A percentile compares a stretch with the other conserved stretches of the same genome.
Conservation (phyloP, 2,888 invertebrate genomes). For the Drosophila aldrichi region DNA sequence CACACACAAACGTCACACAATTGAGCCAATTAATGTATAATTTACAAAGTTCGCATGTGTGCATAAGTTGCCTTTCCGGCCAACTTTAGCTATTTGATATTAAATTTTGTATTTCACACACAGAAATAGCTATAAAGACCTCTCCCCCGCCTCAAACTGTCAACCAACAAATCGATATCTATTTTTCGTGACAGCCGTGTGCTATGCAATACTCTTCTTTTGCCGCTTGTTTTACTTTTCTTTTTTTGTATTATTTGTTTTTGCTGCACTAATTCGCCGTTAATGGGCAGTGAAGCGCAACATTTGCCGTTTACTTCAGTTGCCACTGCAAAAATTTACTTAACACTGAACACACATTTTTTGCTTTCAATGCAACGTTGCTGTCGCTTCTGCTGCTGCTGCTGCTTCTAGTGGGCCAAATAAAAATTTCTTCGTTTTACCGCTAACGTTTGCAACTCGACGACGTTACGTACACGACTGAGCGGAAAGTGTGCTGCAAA, state of each 20-base stretch:
- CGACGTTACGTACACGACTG: constrained; percentile 84
- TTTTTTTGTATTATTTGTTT: constrained; percentile 28
- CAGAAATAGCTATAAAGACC: constrained; percentile 14
- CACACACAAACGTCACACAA: constrained; percentile 38
- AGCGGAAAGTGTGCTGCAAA: constrained; percentile 50
- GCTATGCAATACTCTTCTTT: constrained; percentile 75
- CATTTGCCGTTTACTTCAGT: constrained; percentile 46
- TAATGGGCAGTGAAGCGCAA: constrained; percentile 63
- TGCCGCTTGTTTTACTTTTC: constrained; percentile 51
- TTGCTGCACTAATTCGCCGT: constrained; percentile 49
- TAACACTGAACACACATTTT: constrained; percentile 54
- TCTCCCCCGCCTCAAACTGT: constrained; percentile 6
- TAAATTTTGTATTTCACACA: constrained; percentile 38
- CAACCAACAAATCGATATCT: constrained; percentile 74
- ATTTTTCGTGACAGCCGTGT: constrained; percentile 72
- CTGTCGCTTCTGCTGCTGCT: constrained; percentile 41
- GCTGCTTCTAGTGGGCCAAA: constrained; percentile 44
- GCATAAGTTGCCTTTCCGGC: constrained; percentile 12
- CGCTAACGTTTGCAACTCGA: constrained; percentile 74
- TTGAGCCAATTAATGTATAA: constrained; percentile 56
- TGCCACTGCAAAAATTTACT: constrained; percentile 45
- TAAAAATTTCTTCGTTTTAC: constrained; percentile 44
- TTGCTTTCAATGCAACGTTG: constrained; percentile 48
- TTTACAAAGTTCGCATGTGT: constrained; percentile 19
- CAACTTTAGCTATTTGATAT: constrained; percentile 35